Conservation (phyloP, 2,797 vertebrate species). For the Schizothorax lantsangensis region DNA sequence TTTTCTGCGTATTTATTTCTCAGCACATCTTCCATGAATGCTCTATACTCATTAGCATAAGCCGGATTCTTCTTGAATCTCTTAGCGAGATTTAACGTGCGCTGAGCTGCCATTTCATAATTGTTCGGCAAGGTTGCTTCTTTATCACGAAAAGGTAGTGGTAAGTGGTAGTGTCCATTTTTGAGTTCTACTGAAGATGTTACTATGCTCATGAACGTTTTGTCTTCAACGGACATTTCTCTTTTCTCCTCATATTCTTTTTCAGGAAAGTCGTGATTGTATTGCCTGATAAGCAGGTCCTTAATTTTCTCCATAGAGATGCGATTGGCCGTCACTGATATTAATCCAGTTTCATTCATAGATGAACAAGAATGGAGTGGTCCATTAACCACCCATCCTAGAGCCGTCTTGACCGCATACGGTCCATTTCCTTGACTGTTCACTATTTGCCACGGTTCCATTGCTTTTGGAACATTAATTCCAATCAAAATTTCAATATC, state of each 20-base stretch:
- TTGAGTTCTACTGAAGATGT: too few species aligned
- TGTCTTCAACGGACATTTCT: constrained; percentile 37
- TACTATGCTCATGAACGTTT: background rate
- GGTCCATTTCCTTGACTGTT: constrained; percentile 7
- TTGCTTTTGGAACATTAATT: background rate
- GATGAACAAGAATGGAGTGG: background rate
- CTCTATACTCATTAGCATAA: constrained; percentile 8
- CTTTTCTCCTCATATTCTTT: constrained; percentile 11
- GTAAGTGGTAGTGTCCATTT: constrained; percentile 35
- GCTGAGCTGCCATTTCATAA: background rate
- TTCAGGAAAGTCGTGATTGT: constrained; percentile 39
- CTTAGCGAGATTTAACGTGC: background rate
- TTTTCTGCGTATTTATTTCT: constrained; percentile 17
- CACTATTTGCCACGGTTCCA: constrained; percentile 18
- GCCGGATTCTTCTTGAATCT: background rate
- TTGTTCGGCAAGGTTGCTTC: background rate
- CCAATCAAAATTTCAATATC: background rate
- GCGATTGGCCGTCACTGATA: background rate
- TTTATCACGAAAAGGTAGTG: background rate
- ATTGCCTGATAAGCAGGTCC: constrained; percentile 23
- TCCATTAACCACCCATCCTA: constrained; percentile 33
- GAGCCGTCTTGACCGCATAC: constrained; percentile 20
- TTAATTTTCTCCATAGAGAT: constrained; percentile 10
- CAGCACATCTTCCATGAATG: background rate
- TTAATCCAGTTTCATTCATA: background rate